These are phyloP conservation scores for Cynoglossus semilaevis DNA, from an alignment of 2,113 vertebrate genomes.

Conservation along the genomic window DNA sequence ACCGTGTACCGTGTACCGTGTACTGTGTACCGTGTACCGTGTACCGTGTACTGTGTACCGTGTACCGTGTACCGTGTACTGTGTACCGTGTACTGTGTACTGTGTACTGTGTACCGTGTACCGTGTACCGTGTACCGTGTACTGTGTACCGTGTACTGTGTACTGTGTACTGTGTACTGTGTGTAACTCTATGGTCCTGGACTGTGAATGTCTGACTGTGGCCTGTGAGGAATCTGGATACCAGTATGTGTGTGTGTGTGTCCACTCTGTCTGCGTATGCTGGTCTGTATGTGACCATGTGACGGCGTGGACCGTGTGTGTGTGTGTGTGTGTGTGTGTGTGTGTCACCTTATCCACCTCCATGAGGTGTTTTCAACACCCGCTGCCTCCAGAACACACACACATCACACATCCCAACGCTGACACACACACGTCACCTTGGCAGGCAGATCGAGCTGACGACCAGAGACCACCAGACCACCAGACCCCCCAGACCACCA, in stretches of 20 bases:
- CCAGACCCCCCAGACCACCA: background rate
- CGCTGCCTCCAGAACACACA: constrained; percentile 28
- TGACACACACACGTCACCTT: constrained; percentile 58
- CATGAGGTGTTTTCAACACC: constrained; percentile 55
- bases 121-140: too few relatives aligned
- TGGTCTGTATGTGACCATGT: background rate
- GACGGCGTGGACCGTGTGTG: constrained; percentile 17
- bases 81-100: too few relatives aligned
- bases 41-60: too few relatives aligned
- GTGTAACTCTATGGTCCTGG: constrained; percentile 59
- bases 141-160: too few relatives aligned
- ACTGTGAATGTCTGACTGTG: constrained; percentile 45
- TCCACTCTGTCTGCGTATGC: constrained; percentile 39
- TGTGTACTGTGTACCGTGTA: too few relatives aligned
- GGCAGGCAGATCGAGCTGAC: constrained; percentile 53
- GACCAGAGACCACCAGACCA: constrained; percentile 33
- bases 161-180: too few relatives aligned
- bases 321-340: constrained; percentile 26
- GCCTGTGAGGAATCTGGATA: constrained; percentile 59
- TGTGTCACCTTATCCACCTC: constrained; percentile 32
- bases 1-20: too few relatives aligned
- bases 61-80: too few relatives aligned
- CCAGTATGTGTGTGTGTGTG: constrained; percentile 53
- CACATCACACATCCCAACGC: constrained; percentile 38
- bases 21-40: too few relatives aligned